Evolutionary conservation across 2,888 invertebrate genomes (phyloP).

Genomic region (Melanotus villosus): DNA sequence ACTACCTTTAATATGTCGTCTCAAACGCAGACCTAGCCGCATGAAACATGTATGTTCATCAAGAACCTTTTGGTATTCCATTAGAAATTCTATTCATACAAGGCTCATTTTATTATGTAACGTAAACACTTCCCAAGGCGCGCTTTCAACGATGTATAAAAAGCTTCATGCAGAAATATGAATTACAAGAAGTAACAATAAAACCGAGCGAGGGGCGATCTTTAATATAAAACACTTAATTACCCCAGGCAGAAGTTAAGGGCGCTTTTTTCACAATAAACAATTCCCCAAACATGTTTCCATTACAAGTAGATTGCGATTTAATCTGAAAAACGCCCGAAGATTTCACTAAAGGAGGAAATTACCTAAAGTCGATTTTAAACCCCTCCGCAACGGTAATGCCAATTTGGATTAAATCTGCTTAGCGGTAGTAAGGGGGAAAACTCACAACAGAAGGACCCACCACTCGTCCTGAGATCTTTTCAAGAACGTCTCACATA

Average conservation of each 20-base stretch:
- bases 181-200: too few species aligned
- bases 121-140: too few species aligned
- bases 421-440: slow-evolving; percentile 35
- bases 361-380: slow-evolving; percentile 43
- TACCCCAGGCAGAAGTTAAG: slow-evolving; percentile 5
- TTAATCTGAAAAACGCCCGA: slow-evolving; percentile 32
- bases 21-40: neutral
- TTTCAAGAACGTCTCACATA: too few species aligned
- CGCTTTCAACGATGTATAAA: too few species aligned
- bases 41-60: slow-evolving; percentile 10
- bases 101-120: neutral
- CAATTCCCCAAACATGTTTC: slow-evolving; percentile 26
- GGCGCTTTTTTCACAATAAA: slow-evolving; percentile 12
- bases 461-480: neutral
- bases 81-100: slow-evolving; percentile 18
- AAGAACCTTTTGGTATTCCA: neutral
- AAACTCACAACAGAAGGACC: neutral
- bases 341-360: slow-evolving; percentile 36
- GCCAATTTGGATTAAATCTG: slow-evolving; percentile 46
- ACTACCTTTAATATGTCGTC: slow-evolving; percentile 7
- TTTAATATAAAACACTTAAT: slow-evolving; percentile 16
- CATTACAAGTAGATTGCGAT: slow-evolving; percentile 22
- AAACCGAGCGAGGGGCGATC: neutral
- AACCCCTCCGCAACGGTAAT: slow-evolving; percentile 38
- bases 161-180: too few species aligned